Conservation (phyloP, 2,797 vertebrate genomes). For the Calcarius lapponicus region DNA sequence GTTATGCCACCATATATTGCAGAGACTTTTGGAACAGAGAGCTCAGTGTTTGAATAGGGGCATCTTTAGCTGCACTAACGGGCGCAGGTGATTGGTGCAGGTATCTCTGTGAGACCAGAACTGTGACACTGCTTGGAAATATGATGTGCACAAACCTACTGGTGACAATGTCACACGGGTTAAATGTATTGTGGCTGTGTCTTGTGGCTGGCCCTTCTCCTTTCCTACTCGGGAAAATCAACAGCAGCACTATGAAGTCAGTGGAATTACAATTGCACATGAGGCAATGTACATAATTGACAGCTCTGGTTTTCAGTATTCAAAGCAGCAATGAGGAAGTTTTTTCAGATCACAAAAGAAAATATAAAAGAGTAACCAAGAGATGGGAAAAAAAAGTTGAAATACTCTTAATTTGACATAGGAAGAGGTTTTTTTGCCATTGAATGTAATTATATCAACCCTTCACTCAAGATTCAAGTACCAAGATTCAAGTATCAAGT, state of each 20-base stretch:
- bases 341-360: neutral
- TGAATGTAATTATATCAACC: neutral
- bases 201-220: neutral
- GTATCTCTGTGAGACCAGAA: neutral
- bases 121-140: neutral
- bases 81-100: neutral
- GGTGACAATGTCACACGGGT: neutral
- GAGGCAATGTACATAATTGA: neutral
- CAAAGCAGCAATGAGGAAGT: neutral
- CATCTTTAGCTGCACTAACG: slow-evolving; percentile 48
- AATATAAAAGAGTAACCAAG: neutral
- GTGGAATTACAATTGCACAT: neutral
- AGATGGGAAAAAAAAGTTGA: neutral
- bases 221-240: neutral
- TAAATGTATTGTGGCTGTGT: neutral
- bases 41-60: neutral
- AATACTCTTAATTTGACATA: neutral
- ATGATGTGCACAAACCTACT: neutral
- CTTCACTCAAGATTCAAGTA: neutral
- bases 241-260: neutral
- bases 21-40: slow-evolving; percentile 39
- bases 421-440: neutral
- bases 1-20: slow-evolving; percentile 35
- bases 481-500: neutral
- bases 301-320: neutral